Evolutionary conservation across 2,797 vertebrate species (phyloP), one percentile per base, ranked within the genome.

Genomic region (Myotis myotis): DNA sequence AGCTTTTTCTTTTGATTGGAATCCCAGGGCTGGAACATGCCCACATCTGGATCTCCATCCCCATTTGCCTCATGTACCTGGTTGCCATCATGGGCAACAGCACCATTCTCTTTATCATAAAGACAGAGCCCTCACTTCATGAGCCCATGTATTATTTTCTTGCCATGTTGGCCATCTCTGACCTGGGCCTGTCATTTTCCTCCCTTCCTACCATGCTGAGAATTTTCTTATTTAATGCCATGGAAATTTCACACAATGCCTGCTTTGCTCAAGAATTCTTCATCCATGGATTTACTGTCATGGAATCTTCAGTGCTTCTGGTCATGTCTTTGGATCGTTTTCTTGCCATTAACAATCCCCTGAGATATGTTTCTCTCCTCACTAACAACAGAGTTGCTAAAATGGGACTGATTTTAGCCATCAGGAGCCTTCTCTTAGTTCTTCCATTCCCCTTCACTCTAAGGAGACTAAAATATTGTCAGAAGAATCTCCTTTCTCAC

Each of bases 131-230:
- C 1, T 98, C 97, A 51, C 96, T 98, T 22, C 94, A 74, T 5
- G 93, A 96, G 13, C 98, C 98, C 3, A 98, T 98, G 98, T 98
- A 97, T 33, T 98, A 97, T 95, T 98, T 98, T 89, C 97, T 98
- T 36, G 96, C 89, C 71, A 97, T 97, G 96, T 92, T 98, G 33
- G 98, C 98, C 55, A 9, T 94, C 38, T 93, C 86, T 47, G 88
- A 96, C 33, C 22, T 82, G 8, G 86, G 91, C 12, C 74, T 94
- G 22, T 94, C 81, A 1, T 33, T 85, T 30, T 84, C 88, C 53
- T 87, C 86, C 15, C 38, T 94, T 12, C 88, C 85, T 6, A 81
- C 93, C 30, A 78, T 93, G 72, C 53, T 95, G 41, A 12, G 13
- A 7, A 81, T 90, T 76, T 96, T 96, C 70, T 25, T 80, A 44